Percentiles rank a stretch among this genome's conserved stretches.
Evolutionary conservation across 1,140 invertebrate species (phyloP).

Genomic region (Zophobas morio): DNA sequence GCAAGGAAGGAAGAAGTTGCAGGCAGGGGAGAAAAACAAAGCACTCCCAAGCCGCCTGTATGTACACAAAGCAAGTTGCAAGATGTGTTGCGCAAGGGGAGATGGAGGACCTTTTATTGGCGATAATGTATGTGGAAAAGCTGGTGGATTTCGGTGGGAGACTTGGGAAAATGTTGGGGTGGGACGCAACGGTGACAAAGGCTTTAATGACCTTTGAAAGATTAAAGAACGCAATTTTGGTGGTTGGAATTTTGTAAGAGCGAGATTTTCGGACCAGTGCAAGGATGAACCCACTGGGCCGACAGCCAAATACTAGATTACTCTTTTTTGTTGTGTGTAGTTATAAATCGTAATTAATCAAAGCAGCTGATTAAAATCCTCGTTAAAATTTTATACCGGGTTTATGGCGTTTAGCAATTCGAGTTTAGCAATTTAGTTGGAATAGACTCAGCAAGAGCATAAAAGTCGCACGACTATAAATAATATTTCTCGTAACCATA

Average conservation of each 20-base stretch:
- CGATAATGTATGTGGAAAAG: slow-evolving; percentile 38
- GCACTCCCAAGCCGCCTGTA: slow-evolving; percentile 51
- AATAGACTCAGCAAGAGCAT: slow-evolving; percentile 9
- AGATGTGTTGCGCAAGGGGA: slow-evolving; percentile 47
- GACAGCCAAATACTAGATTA: no score
- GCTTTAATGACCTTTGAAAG: no score
- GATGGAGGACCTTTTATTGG: slow-evolving; percentile 25
- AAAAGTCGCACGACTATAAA: slow-evolving; percentile 11
- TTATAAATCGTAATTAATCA: slow-evolving; percentile 7
- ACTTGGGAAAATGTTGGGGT: background rate
- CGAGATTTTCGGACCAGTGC: no score
- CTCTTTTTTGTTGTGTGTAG: no score
- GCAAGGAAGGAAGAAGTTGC: slow-evolving; percentile 54
- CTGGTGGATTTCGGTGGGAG: background rate
- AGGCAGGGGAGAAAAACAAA: slow-evolving; percentile 51
- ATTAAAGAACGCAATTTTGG: background rate
- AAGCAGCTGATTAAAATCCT: background rate
- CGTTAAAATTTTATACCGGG: slow-evolving; percentile 15
- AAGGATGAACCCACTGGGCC: no score
- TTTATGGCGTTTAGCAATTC: background rate
- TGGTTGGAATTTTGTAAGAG: background rate
- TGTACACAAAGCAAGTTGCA: slow-evolving; percentile 52
- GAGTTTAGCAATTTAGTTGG: slow-evolving; percentile 7
- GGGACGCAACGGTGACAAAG: no score
- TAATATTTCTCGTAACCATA: slow-evolving; percentile 21